These are phyloP conservation scores for Ptychodera flava DNA, from an alignment of 35 echinoderm and acorn worm genomes.

Conservation along the genomic window DNA sequence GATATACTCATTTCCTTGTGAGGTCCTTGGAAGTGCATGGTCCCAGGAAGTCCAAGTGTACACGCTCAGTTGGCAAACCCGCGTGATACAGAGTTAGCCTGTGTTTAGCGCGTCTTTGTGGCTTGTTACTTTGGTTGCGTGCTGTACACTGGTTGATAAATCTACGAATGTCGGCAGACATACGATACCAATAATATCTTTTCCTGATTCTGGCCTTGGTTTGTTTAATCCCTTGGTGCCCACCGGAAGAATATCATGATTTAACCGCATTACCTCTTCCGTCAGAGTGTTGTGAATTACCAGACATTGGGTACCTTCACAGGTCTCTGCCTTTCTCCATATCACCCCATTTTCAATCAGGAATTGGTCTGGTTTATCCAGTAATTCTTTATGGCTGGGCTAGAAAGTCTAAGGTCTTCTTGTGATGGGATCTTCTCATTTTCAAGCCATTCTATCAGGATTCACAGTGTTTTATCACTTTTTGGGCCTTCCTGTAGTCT, in stretches of 20 bases:
- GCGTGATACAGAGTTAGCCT: conserved; percentile 17
- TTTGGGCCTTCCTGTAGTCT: conserved; percentile 12
- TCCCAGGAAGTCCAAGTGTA: conserved; percentile 22
- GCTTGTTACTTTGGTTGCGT: not conserved
- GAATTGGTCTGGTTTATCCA: conserved; percentile 35
- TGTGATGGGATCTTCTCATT: not conserved
- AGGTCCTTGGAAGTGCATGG: not conserved
- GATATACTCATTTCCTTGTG: conserved; percentile 21
- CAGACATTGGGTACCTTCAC: not conserved
- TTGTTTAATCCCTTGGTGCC: conserved; percentile 9
- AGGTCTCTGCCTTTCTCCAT: not conserved
- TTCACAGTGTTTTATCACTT: conserved; percentile 2
- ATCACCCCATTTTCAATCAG: conserved; percentile 6
- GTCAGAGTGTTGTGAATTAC: not conserved
- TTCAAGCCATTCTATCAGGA: conserved; percentile 19
- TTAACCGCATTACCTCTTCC: not conserved
- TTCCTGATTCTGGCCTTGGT: not conserved
- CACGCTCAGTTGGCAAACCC: conserved; percentile 31
- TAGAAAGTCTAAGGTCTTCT: not conserved
- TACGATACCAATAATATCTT: too few relatives aligned
- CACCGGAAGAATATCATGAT: not conserved
- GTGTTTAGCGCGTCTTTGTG: not conserved
- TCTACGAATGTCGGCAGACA: not conserved
- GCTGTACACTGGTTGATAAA: not conserved
- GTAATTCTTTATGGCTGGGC: conserved; percentile 8